Evolutionary conservation across 2,113 vertebrate species (phyloP), one percentile per base, ranked within the genome.

Genomic region (Hippocampus abdominalis): DNA sequence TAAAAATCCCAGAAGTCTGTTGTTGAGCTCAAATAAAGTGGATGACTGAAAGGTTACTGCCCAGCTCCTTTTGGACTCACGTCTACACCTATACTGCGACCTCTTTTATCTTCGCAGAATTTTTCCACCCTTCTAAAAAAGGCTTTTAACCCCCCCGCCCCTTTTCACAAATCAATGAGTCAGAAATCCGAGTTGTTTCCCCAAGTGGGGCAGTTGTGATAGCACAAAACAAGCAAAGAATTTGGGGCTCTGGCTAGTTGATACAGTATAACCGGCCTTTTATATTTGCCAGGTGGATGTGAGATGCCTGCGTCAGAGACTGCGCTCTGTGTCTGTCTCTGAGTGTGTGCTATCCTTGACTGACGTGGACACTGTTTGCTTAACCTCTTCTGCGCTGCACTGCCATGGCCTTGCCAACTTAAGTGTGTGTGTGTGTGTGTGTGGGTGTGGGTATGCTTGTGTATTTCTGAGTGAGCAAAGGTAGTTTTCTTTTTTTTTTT

Each of bases 301-400:
- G 88, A 89, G 86, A 86, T 78, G 86, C 79, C 84, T 91, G 85
- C 82, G 86, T 91, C 88, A 91, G 88, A 88, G 88, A 85, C 84
- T 85, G 84, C 81, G 76, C 71, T 82, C 81, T 85, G 78, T 89
- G 86, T 87, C 85, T 84, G 84, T 83, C 80, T 75, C 76, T 72
- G 77, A 79, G 88, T 80, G 80, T 83, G 84, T 81, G 79, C 81
- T 86, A 80, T 85, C 86, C 88, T 84, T 90, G 89, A 90, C 88
- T 88, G 89, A 89, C 88, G 85, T 89, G 89, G 85, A 87, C 84
- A 77, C 53, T 90, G 87, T 91, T 91, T 91, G 85, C 87, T 87
- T 89, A 91, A 90, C 87, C 86, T 88, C 88, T 89, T 84, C 88
- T 89, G 83, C 71, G 87, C 85, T 78, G 85, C 73, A 60, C 82